Percentiles rank a stretch among this genome's conserved stretches.
Evolutionary conservation across 2,113 vertebrate genomes (phyloP).

Genomic region (Trachemys scripta): DNA sequence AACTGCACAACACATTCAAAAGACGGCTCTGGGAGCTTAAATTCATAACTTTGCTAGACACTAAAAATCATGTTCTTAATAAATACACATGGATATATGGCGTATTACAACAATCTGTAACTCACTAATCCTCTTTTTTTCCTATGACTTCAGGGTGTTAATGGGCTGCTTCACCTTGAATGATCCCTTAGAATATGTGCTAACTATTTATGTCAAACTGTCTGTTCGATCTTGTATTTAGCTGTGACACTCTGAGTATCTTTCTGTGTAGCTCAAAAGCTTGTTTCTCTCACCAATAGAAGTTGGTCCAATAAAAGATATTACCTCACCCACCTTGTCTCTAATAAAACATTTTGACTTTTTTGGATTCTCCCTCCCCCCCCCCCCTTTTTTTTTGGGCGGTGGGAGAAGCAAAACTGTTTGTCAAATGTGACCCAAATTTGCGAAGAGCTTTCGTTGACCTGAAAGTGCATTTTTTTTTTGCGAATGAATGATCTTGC

Average conservation of each 20-base stretch:
- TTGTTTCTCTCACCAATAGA: background rate
- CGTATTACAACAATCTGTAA: background rate
- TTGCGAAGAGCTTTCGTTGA: background rate
- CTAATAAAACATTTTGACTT: background rate
- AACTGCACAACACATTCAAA: background rate
- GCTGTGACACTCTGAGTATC: background rate
- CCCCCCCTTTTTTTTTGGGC: fast-evolving
- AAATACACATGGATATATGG: background rate
- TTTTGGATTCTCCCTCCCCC: background rate
- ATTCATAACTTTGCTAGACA: background rate
- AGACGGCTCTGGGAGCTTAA: background rate
- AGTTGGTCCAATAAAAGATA: background rate
- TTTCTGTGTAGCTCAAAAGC: background rate
- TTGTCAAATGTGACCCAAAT: background rate
- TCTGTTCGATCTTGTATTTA: background rate
- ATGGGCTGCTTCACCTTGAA: background rate
- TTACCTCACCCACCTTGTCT: background rate
- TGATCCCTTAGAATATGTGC: background rate
- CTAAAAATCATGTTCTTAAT: background rate
- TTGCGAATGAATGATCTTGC: background rate
- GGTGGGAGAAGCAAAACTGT: background rate
- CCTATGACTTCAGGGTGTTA: background rate
- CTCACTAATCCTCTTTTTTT: background rate
- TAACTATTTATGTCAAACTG: background rate
- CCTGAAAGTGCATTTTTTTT: background rate